Base-by-base conservation (phyloP, 2,888 invertebrate genomes). In the Nineta flava region DNA sequence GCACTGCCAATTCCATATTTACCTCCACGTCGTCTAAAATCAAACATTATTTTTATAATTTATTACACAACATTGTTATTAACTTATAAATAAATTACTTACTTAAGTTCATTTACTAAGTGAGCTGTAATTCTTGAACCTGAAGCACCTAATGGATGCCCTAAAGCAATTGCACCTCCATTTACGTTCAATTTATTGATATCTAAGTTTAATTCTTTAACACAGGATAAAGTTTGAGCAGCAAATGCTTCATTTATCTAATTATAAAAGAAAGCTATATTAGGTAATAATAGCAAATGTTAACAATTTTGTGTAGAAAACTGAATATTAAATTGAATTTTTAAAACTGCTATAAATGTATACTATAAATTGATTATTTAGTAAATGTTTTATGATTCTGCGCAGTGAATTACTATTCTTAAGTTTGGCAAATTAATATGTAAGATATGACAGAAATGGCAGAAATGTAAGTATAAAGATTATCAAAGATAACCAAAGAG, bases 161-260 rank as follows among this genome's bases (percentile, higher is more conserved):
- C 96, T 47, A 97, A 63, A 17, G 96, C 94, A 62, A 96, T 93
- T 56, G 95, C 96, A 45, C 97, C 97, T 9, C 97, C 96, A 69
- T 92, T 85, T 15, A 93, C 84, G 68, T 99, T 99, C 57, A 95
- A 70, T 64, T 90, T 94, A 55, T 81, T 80, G 52, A 82, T 67
- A 65, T 97, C 91, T 52, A 99, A 67, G 54, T 83, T 81, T 46
- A 99, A 73, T 47, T 88, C 93, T 62, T 91, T 90, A 46, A 83
- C 85, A 58, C 96, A 96, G 1, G 97, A 83, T 49, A 99, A 70
- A 2, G 88, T 87, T 70, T 99, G 99, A 0, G 95, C 87, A 44
- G 83, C 92, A 73, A 99, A 99, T 0, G 99, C 99, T 70, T 99
- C 99, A 70, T 99, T 99, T 57, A 97, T 93, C 92, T 94, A 61